Base-by-base conservation (phyloP, 64 coral and sea anemone genomes). In the Acropora tenuis region DNA sequence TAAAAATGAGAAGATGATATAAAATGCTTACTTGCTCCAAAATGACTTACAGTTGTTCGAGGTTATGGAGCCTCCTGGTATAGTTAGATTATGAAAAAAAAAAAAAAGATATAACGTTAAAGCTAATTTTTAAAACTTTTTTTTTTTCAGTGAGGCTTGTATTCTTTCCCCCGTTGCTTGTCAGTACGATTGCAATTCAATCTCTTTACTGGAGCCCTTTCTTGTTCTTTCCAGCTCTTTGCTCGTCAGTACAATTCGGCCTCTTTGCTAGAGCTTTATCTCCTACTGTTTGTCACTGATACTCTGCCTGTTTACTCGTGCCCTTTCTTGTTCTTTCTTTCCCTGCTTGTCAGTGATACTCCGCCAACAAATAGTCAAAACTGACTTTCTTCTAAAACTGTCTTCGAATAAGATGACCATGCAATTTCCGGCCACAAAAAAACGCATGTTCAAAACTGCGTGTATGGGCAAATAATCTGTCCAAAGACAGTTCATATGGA, bases 291-390 rank as follows among this genome's bases (percentile, higher is more conserved):
- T 71, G 67, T 71, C 67, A 71, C 67, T 2, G 67, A 71, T 71
- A 71, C 67, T 71, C 67, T 71, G 67, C 67, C 67, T 71, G 67
- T 71, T 71, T 71, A 71, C 67, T 71, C 67, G 67, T 71, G 17
- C 41, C 42, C 40, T 76, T 76, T 76, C 74, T 76, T 76, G 74
- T 76, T 76, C 74, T 76, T 76, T 76, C 74, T 76, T 41, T 0
- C 74, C 4, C 74, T 76, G 74, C 44, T 76, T 76, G 74, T 76
- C 74, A 76, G 42, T 76, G 74, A 76, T 76, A 76, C 30, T 76
- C 74, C 42, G 30, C 42, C 74, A 76, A 76, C 74, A 41, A 76
- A 76, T 76, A 76, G 74, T 43, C 74, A 76, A 76, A 76, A 76
- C 74, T 76, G 74, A 76, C 5, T 43, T 76, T 43, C 5, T 76